phyloP scores from a whole-genome alignment of 2,113 vertebrate species.

The human (Homo sapiens) region GRCh38 chr5:169192001-169192500 shows the following conservation, averaged over 20 bases:
- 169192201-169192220: not conserved
- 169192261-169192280: not conserved
- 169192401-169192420: not conserved
- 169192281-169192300: not conserved
- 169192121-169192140: not conserved
- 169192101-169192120: not conserved
- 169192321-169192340: not conserved
- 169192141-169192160: accelerated
- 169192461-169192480: not conserved
- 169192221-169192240: not conserved
- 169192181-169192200: not conserved
- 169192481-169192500: constrained; percentile 10
- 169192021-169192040: not conserved
- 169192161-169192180: not conserved
- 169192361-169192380: not conserved
- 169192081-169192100: not conserved
- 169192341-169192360: not conserved
- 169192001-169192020: not conserved
- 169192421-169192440: not conserved
- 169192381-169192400: not conserved
- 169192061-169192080: not conserved
- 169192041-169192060: not conserved
- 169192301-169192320: not conserved
- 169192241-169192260: not conserved
- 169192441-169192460: not conserved